Evolutionary conservation across 1,140 invertebrate species (phyloP).

Genomic region (Holotrichia oblita): DNA sequence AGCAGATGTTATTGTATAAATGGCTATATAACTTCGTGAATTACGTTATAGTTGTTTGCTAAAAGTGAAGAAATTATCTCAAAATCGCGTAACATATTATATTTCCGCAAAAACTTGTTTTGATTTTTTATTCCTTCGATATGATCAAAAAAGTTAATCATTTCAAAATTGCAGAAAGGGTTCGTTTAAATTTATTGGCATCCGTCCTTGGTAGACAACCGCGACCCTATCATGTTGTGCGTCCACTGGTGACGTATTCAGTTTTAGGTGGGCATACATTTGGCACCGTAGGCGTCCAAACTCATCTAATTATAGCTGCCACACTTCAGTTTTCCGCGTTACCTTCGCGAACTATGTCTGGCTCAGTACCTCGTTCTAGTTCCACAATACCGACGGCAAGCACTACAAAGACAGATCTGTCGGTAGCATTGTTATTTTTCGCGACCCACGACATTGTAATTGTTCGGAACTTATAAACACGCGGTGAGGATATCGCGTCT

Average conservation of each 20-base stretch:
- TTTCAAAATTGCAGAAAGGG: not conserved
- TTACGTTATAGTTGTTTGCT: too few relatives aligned
- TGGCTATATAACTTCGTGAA: too few relatives aligned
- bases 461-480: not conserved
- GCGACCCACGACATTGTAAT: not conserved
- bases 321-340: slow-evolving; percentile 40
- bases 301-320: slow-evolving; percentile 40
- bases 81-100: too few relatives aligned
- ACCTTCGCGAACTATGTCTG: slow-evolving; percentile 32
- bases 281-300: slow-evolving; percentile 39
- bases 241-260: slow-evolving; percentile 23
- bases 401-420: not conserved
- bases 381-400: not conserved
- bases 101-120: too few relatives aligned
- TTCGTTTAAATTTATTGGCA: slow-evolving; percentile 21
- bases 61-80: too few relatives aligned
- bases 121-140: too few relatives aligned
- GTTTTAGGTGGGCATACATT: slow-evolving; percentile 31
- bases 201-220: not conserved
- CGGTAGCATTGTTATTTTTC: not conserved
- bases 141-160: too few relatives aligned
- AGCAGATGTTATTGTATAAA: too few relatives aligned
- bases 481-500: not conserved
- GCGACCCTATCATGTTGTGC: not conserved
- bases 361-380: not conserved